These are phyloP conservation scores for Monoplex corrugatus DNA, from an alignment of 2,888 invertebrate species.

Conservation along the genomic window DNA sequence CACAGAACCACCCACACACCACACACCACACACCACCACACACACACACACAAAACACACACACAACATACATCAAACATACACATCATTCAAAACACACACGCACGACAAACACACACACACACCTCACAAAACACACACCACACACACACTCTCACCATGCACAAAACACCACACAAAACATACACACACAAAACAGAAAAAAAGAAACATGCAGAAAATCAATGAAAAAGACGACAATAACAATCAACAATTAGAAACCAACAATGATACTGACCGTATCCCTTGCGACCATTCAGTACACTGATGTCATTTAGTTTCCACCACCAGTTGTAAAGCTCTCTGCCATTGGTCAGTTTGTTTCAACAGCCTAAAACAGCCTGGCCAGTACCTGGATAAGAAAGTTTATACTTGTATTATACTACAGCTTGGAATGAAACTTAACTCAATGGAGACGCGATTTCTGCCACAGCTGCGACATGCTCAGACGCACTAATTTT, in stretches of 20 bases:
- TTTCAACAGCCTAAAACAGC: constrained; percentile 65
- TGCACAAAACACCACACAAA: background rate
- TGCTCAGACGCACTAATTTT: too few relatives aligned
- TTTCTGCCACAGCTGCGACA: too few relatives aligned
- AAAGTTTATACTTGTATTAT: too few relatives aligned
- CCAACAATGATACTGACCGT: constrained; percentile 52
- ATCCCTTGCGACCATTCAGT: constrained; percentile 52
- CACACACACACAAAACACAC: background rate
- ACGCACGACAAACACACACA: too few relatives aligned
- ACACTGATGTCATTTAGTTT: constrained; percentile 62
- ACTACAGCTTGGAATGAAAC: too few relatives aligned
- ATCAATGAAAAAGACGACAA: background rate
- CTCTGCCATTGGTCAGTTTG: constrained; percentile 55
- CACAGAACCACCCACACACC: too few relatives aligned
- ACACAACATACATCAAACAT: background rate
- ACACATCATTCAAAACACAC: too few relatives aligned
- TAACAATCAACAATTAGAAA: background rate
- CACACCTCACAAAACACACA: too few relatives aligned
- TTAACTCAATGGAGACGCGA: too few relatives aligned
- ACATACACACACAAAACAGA: background rate
- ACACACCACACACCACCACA: too few relatives aligned
- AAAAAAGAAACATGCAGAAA: background rate
- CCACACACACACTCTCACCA: background rate
- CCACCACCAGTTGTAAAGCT: constrained; percentile 58
- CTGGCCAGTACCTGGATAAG: constrained; percentile 72